Conservation (phyloP, 2,888 invertebrate genomes). For the Biston stratarius region DNA sequence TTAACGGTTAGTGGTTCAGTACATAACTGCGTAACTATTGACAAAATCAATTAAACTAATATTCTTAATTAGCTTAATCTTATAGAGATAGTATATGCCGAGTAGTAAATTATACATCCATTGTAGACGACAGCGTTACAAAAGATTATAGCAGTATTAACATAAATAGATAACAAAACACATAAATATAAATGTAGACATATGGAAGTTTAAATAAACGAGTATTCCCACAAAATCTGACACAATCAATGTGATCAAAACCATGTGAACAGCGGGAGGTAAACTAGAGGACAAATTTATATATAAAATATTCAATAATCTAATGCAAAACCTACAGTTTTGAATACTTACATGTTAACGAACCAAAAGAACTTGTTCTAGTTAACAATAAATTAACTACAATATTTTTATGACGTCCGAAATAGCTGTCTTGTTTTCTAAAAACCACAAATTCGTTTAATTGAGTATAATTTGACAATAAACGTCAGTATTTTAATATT, state of each 20-base stretch:
- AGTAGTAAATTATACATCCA: conserved; percentile 4
- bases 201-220: conserved; percentile 22
- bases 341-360: conserved; percentile 30
- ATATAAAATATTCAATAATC: conserved; percentile 26
- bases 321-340: conserved; percentile 28
- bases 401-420: conserved; percentile 25
- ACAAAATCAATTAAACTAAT: background rate
- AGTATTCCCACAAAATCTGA: conserved; percentile 23
- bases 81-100: background rate
- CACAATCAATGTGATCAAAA: conserved; percentile 25
- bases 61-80: background rate
- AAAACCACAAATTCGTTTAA: conserved; percentile 22
- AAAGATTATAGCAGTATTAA: conserved; percentile 15
- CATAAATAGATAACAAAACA: conserved; percentile 28
- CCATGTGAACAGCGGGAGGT: conserved; percentile 26
- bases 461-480: conserved; percentile 32
- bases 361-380: conserved; percentile 31
- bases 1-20: conserved; percentile 11
- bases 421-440: conserved; percentile 17
- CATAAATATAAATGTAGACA: conserved; percentile 19
- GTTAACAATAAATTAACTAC: conserved; percentile 25
- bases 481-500: conserved; percentile 23
- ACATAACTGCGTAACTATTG: background rate
- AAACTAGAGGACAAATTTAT: conserved; percentile 27
- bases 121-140: conserved; percentile 12